Evolutionary conservation across 2,113 vertebrate species (phyloP).

Genomic region (Nibea albiflora): DNA sequence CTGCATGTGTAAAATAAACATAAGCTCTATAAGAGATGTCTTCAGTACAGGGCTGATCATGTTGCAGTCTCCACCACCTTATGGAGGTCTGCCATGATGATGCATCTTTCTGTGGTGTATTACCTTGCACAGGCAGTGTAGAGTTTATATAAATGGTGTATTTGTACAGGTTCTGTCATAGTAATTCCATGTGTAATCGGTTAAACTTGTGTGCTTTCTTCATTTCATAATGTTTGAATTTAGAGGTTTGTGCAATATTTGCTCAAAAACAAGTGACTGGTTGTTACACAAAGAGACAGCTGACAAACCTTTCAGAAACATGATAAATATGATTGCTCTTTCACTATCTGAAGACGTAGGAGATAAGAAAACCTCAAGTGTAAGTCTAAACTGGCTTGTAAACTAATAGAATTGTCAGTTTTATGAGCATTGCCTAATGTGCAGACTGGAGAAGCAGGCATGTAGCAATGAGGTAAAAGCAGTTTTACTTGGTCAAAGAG

Average conservation of each 20-base stretch:
- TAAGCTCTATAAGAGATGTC: not conserved
- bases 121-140: not conserved
- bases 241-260: not conserved
- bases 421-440: not conserved
- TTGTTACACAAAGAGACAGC: not conserved
- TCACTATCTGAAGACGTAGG: not conserved
- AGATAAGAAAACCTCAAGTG: not conserved
- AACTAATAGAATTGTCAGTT: not conserved
- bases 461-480: not conserved
- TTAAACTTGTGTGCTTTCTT: not conserved
- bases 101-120: not conserved
- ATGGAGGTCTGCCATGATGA: slow-evolving; percentile 1
- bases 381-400: not conserved
- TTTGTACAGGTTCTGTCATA: not conserved
- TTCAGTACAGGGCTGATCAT: not conserved
- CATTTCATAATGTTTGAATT: not conserved
- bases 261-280: not conserved
- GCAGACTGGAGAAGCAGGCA: not conserved
- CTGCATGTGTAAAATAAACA: slow-evolving; percentile 19
- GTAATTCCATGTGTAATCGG: not conserved
- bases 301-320: not conserved
- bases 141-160: not conserved
- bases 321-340: not conserved
- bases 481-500: not conserved
- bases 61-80: not conserved